A percentile compares a stretch with the other conserved stretches of the same genome.
Evolutionary conservation across 2,113 vertebrate genomes (phyloP).

Genomic region (Zeus faber): DNA sequence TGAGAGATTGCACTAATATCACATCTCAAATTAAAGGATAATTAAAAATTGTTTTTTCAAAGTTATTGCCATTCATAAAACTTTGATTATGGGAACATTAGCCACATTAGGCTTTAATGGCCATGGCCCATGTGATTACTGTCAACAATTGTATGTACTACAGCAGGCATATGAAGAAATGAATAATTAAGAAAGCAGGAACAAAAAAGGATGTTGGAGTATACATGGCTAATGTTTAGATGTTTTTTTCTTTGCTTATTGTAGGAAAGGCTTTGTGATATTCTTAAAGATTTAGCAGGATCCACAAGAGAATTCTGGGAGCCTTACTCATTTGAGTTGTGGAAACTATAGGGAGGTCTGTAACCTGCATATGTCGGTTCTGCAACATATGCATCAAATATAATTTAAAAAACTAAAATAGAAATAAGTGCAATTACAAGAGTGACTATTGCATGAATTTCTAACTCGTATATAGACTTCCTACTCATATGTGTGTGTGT

Average conservation of each 20-base stretch:
- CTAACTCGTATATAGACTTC: too few relatives aligned
- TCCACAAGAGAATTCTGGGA: neutral
- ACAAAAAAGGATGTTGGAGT: slow-evolving; percentile 35
- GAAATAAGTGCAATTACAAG: too few relatives aligned
- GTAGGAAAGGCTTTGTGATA: slow-evolving; percentile 17
- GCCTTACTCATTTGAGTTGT: too few relatives aligned
- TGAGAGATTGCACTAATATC: slow-evolving; percentile 90
- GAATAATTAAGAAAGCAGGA: slow-evolving; percentile 58
- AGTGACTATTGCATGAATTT: too few relatives aligned
- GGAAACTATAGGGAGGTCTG: too few relatives aligned
- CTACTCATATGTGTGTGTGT: too few relatives aligned
- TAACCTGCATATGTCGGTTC: too few relatives aligned
- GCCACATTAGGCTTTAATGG: slow-evolving; percentile 91
- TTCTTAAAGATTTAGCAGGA: neutral
- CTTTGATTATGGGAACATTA: slow-evolving; percentile 98
- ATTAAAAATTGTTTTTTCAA: slow-evolving; percentile 99
- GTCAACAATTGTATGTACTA: slow-evolving; percentile 90
- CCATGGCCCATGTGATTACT: slow-evolving; percentile 92
- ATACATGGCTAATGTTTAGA: slow-evolving; percentile 36
- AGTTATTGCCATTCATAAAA: slow-evolving; percentile 98
- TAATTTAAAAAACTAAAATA: too few relatives aligned
- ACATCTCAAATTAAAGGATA: slow-evolving; percentile 93
- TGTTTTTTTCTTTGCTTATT: slow-evolving; percentile 33
- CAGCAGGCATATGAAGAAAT: slow-evolving; percentile 63
- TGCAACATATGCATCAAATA: too few relatives aligned